Base-by-base conservation (phyloP, 1,140 invertebrate genomes). In the Chrysoperla carnea region DNA sequence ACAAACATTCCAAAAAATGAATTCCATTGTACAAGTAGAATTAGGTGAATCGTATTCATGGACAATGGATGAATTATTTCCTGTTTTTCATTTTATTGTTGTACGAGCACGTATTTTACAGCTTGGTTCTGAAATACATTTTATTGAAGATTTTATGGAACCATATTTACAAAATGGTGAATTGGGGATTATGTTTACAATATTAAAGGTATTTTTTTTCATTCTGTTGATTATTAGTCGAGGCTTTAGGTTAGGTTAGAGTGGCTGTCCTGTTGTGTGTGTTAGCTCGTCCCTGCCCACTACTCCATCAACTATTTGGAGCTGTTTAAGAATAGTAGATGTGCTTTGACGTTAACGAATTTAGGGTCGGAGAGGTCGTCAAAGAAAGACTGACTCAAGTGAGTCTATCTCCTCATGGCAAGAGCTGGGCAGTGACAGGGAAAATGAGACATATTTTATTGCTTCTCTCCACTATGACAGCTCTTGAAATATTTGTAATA, bases 41-140 rank as follows among this genome's bases (percentile, higher is more conserved):
- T 54, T 70, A 43, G 67, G 68, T 58, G 48, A 48, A 31, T 45
- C 67, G 13, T 82, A 82, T 54, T 55, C 78, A 35, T 84, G 82
- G 79, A 79, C 75, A 49, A 86, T 86, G 80, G 84, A 90, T 60
- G 81, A 85, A 50, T 62, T 90, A 43, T 82, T 90, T 60, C 84
- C 85, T 4, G 75, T 86, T 17, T 88, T 88, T 62, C 76, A 82
- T 57, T 89, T 80, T 61, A 80, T 88, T 33, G 83, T 88, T 28
- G 78, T 89, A 1, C 63, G 84, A 38, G 75, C 84, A 14, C 67
- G 79, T 44, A 80, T 90, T 49, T 70, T 82, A 42, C 82, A 87
- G 59, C 70, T 89, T 12, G 84, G 84, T 4, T 85, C 84, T 11
- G 84, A 88, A 64, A 78, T 88, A 50, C 78, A 84, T 56, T 80